Evolutionary conservation across 2,888 invertebrate genomes (phyloP).

Genomic region (Drosophila neonasuta): DNA sequence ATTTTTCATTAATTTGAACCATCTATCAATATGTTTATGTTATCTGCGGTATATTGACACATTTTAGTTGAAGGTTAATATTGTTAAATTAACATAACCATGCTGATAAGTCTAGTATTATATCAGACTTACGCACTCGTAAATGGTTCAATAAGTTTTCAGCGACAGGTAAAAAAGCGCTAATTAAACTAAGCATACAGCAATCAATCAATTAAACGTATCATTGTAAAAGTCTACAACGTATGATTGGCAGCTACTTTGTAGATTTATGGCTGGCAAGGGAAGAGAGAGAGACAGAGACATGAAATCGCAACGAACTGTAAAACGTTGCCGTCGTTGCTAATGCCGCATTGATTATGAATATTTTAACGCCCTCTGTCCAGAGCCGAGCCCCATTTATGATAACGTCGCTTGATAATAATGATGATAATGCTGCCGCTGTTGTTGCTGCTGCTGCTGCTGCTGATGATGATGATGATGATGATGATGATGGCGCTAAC

Average conservation of each 20-base stretch:
- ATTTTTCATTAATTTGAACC: too few species aligned
- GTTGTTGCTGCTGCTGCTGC: constrained; percentile 8
- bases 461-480: constrained; percentile 30
- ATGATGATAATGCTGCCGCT: constrained; percentile 26
- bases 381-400: constrained; percentile 24
- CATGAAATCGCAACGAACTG: constrained; percentile 38
- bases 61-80: too few species aligned
- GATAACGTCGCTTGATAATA: constrained; percentile 28
- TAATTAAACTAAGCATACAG: too few species aligned
- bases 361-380: constrained; percentile 59
- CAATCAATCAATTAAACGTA: too few species aligned
- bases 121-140: too few species aligned
- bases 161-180: too few species aligned
- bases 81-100: too few species aligned
- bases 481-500: constrained; percentile 35
- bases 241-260: neutral
- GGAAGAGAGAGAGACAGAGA: constrained; percentile 2
- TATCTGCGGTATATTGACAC: too few species aligned
- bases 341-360: constrained; percentile 70
- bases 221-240: neutral
- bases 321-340: constrained; percentile 42
- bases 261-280: neutral
- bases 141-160: too few species aligned
- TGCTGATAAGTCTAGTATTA: too few species aligned
- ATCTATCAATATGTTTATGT: too few species aligned